Conservation (phyloP, 2,113 vertebrate genomes). For the Malurus cyaneus region DNA sequence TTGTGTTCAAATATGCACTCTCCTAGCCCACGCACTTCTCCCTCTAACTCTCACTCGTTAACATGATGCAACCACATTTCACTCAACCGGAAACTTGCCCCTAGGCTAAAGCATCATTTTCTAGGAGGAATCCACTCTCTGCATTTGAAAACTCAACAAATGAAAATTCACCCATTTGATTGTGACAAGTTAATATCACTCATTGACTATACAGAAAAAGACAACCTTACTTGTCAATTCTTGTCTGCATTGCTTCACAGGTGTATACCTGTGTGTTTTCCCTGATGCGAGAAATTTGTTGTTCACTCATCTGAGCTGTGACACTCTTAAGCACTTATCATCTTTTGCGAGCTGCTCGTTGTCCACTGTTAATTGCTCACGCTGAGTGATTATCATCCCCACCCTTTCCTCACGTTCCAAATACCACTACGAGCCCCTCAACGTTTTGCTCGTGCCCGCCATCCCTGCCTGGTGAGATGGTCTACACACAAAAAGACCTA, state of each 20-base stretch:
- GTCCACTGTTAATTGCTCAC: background rate
- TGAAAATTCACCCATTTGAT: background rate
- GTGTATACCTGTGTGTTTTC: background rate
- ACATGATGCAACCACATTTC: background rate
- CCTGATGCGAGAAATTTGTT: background rate
- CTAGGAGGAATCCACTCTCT: constrained; percentile 19
- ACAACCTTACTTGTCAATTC: background rate
- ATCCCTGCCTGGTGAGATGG: too few relatives aligned
- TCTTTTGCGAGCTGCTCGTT: background rate
- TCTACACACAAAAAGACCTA: rapidly evolving
- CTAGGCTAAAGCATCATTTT: constrained; percentile 20
- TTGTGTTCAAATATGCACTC: background rate
- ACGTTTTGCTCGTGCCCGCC: too few relatives aligned
- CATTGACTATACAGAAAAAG: background rate
- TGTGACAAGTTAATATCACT: background rate
- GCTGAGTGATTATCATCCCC: background rate
- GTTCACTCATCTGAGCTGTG: background rate
- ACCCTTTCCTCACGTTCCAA: background rate
- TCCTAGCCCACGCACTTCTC: too few relatives aligned
- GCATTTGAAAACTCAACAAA: constrained; percentile 19
- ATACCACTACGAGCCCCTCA: background rate
- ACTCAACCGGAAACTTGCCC: background rate
- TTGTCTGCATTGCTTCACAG: background rate
- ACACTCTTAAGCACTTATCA: background rate
- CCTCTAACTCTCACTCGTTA: background rate